phyloP scores from a whole-genome alignment of 2,113 vertebrate genomes.

The Blennius ocellaris region DNA sequence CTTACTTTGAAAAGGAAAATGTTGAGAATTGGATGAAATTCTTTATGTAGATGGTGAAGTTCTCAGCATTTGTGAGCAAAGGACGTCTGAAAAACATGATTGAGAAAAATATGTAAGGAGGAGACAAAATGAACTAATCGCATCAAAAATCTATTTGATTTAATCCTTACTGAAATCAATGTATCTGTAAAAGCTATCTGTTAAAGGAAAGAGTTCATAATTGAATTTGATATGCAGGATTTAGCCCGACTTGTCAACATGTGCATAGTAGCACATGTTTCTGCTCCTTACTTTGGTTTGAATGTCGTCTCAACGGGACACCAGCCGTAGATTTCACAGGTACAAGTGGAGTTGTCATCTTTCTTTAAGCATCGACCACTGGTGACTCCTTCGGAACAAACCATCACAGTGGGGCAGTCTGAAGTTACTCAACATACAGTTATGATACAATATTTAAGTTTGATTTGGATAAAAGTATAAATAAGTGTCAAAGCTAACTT shows the following conservation, averaged over 20 bases:
- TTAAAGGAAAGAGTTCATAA: too few species aligned
- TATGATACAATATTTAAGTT: neutral
- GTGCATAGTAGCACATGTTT: too few species aligned
- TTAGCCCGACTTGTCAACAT: too few species aligned
- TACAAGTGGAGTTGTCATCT: conserved; percentile 75
- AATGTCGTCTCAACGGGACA: conserved; percentile 87
- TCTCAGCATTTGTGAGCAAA: conserved; percentile 85
- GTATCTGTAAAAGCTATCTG: too few species aligned
- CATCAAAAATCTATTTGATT: too few species aligned
- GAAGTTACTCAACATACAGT: too few species aligned
- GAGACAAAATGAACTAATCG: neutral
- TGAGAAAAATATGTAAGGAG: neutral
- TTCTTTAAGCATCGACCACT: conserved; percentile 86
- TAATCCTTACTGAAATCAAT: too few species aligned
- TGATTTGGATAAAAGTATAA: neutral
- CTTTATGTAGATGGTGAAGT: conserved; percentile 95
- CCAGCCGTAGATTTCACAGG: conserved; percentile 93
- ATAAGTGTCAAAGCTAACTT: neutral
- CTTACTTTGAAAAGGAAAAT: conserved; percentile 93
- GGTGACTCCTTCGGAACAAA: conserved; percentile 84
- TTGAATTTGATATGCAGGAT: too few species aligned
- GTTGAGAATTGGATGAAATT: conserved; percentile 91
- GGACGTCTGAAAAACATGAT: conserved; percentile 77
- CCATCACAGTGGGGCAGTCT: too few species aligned
- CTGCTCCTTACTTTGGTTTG: conserved; percentile 64